A percentile compares a stretch with the other conserved stretches of the same genome.
Evolutionary conservation across 1,140 invertebrate genomes (phyloP).

Genomic region (Triops longicaudatus): DNA sequence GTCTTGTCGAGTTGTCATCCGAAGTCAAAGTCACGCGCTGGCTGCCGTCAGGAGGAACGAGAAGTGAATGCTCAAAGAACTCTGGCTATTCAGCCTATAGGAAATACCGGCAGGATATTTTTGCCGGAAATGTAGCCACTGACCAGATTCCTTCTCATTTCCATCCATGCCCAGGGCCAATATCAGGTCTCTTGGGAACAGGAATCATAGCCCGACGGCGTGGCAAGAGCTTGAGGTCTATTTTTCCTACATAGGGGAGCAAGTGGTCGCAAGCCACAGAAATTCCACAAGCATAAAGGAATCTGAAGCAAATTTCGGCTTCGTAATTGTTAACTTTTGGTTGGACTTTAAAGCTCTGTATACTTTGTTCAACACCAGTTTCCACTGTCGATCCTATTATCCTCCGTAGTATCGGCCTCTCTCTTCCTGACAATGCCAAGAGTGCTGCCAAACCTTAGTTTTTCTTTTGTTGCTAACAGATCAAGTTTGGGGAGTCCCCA

Average conservation of each 20-base stretch:
- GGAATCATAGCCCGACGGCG: background rate
- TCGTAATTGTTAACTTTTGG: background rate
- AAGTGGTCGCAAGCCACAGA: background rate
- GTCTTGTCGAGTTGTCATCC: conserved; percentile 1
- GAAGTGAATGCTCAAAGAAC: background rate
- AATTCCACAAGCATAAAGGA: background rate
- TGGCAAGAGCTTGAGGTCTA: background rate
- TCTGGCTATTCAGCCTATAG: background rate
- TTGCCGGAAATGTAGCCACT: background rate
- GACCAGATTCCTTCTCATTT: background rate
- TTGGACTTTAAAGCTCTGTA: background rate
- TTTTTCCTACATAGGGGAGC: background rate
- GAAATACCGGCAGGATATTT: background rate
- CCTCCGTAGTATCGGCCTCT: background rate
- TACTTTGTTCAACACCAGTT: background rate
- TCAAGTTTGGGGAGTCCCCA: background rate
- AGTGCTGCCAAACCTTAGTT: background rate
- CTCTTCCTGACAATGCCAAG: background rate
- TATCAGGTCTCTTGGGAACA: background rate
- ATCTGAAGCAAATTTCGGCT: background rate
- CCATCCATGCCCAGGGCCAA: background rate
- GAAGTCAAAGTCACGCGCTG: background rate
- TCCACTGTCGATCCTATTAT: background rate
- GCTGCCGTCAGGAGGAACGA: conserved; percentile 3
- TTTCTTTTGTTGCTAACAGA: background rate